Conservation (phyloP, 2,797 vertebrate species). For the Gephyroberyx darwinii region DNA sequence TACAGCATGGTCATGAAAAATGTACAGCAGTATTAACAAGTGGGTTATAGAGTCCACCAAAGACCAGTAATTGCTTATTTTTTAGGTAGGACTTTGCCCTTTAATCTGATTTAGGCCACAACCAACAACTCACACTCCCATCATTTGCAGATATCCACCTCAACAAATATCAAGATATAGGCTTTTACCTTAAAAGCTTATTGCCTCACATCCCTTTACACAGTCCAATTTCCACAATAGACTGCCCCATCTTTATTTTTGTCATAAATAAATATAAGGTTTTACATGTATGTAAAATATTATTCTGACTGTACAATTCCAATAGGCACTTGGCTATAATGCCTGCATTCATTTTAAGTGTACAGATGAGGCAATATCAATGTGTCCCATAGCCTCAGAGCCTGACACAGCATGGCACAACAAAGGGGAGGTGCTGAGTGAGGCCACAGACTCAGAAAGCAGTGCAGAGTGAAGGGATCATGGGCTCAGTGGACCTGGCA, state of each 20-base stretch:
- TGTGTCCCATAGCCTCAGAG: constrained; percentile 30
- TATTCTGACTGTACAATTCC: constrained; percentile 44
- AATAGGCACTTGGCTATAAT: constrained; percentile 19
- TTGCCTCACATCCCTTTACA: constrained; percentile 8
- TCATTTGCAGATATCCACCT: background rate
- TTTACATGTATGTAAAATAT: constrained; percentile 56
- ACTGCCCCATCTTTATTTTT: constrained; percentile 12
- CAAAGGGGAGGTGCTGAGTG: constrained; percentile 15
- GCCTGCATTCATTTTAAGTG: constrained; percentile 41
- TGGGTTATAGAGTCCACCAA: constrained; percentile 20
- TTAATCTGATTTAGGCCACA: background rate
- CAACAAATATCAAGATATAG: constrained; percentile 6
- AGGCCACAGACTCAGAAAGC: constrained; percentile 22
- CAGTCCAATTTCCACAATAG: constrained; percentile 40
- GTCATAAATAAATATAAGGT: constrained; percentile 63
- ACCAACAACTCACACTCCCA: background rate
- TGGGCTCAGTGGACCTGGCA: constrained; percentile 24
- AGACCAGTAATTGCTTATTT: background rate
- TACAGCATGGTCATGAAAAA: constrained; percentile 48
- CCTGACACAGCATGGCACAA: constrained; percentile 24
- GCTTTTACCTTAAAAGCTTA: background rate
- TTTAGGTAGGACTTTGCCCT: background rate
- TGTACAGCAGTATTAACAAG: constrained; percentile 74
- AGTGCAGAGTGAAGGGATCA: constrained; percentile 45
- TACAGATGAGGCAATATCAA: constrained; percentile 30